A percentile compares a stretch with the other conserved stretches of the same genome.
phyloP scores from a whole-genome alignment of 2,888 invertebrate genomes.

The Drosophila longiperda region DNA sequence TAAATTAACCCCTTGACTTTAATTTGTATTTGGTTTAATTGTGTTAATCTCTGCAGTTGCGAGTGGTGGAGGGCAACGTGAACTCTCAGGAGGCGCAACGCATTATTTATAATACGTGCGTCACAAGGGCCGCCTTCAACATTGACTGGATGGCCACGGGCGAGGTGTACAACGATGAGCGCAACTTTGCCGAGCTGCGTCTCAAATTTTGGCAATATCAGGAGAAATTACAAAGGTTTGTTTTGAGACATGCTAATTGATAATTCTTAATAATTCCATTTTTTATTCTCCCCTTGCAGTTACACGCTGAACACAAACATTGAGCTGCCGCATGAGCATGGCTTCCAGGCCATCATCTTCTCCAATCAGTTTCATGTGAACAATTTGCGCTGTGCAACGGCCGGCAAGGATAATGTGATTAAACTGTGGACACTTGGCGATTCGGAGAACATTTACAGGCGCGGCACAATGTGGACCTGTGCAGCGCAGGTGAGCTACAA shows the following conservation, averaged over 20 bases:
- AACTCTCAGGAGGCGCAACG: slow-evolving; percentile 87
- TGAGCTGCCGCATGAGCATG: slow-evolving; percentile 89
- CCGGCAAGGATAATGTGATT: slow-evolving; percentile 89
- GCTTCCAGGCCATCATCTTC: slow-evolving; percentile 87
- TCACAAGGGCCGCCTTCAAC: slow-evolving; percentile 89
- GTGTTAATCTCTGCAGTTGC: slow-evolving; percentile 85
- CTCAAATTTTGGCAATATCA: slow-evolving; percentile 92
- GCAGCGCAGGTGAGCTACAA: slow-evolving; percentile 88
- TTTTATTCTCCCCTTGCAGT: slow-evolving; percentile 83
- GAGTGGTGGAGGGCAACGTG: slow-evolving; percentile 90
- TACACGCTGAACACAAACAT: slow-evolving; percentile 90
- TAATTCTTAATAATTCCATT: not conserved
- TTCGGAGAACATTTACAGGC: slow-evolving; percentile 86
- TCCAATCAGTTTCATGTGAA: slow-evolving; percentile 86
- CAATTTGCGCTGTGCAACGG: slow-evolving; percentile 87
- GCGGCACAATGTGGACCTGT: slow-evolving; percentile 88
- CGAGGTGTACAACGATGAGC: slow-evolving; percentile 87
- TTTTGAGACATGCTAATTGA: not conserved
- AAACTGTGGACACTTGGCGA: slow-evolving; percentile 89
- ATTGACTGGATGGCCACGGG: slow-evolving; percentile 91
- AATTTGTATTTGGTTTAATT: not conserved
- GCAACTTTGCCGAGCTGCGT: slow-evolving; percentile 87
- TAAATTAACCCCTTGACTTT: slow-evolving; percentile 83
- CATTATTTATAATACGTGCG: slow-evolving; percentile 88
- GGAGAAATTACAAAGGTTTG: slow-evolving; percentile 87